phyloP scores from a whole-genome alignment of 2,797 vertebrate genomes.

The Onychomys torridus region DNA sequence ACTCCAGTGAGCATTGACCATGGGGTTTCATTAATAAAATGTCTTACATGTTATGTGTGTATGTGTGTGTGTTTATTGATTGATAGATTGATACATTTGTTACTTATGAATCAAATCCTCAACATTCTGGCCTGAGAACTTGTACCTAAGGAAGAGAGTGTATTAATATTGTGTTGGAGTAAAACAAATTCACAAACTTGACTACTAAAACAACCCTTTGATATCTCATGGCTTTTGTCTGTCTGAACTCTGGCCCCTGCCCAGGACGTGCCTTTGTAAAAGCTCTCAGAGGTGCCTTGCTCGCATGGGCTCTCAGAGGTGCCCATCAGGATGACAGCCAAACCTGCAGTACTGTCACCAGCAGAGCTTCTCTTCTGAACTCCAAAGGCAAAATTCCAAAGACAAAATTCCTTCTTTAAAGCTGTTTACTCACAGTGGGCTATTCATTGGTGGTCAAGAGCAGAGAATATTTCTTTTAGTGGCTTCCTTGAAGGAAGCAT shows the following conservation, averaged over 20 bases:
- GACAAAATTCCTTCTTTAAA: slow-evolving; percentile 40
- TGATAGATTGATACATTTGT: too few species aligned
- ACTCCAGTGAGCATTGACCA: not conserved
- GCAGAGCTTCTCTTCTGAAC: not conserved
- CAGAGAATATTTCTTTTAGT: not conserved
- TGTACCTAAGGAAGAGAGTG: not conserved
- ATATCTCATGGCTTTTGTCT: not conserved
- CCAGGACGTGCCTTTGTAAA: not conserved
- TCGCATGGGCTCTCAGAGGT: not conserved
- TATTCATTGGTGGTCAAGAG: not conserved
- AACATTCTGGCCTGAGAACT: not conserved
- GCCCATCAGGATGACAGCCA: not conserved
- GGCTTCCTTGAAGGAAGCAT: not conserved
- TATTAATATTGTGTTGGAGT: not conserved
- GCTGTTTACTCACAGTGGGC: not conserved
- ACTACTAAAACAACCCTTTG: not conserved
- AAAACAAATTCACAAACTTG: not conserved
- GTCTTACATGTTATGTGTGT: not conserved
- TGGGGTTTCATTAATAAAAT: not conserved
- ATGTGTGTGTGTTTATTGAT: not conserved
- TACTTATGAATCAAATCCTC: not conserved
- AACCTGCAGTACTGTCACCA: not conserved
- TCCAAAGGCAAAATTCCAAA: not conserved
- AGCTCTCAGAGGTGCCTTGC: not conserved
- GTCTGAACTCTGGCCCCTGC: not conserved